Base-by-base conservation (phyloP, 2,888 invertebrate genomes). In the Pseudeuparius sepicola region DNA sequence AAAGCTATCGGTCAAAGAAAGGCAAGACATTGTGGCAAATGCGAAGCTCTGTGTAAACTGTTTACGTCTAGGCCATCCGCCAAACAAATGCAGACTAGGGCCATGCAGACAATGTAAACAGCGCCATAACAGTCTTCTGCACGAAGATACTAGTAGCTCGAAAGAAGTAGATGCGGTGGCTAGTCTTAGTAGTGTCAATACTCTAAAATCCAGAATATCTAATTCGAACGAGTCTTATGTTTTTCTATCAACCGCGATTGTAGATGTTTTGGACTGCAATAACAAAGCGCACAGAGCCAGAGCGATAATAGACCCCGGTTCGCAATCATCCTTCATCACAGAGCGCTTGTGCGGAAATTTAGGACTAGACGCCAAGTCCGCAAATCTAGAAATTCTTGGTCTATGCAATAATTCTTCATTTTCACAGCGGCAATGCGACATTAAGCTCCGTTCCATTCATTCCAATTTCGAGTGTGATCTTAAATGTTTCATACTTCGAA, bases 71-170 rank as follows among this genome's bases (percentile, higher is more conserved):
- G 33, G 28, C 31, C 38, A 44, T 31, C 2, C 6, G 6, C 3
- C 25, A 9, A 31, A 30, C 4, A 41, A 41, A 4, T 43, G 43
- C 24, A 37, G 14, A 25, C 37, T 34, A 24, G 27, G 23, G 1
- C 35, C 35, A 15, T 39, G 41, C 7, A 41, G 37, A 35, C 4
- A 31, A 16, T 43, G 41, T 24, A 14, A 24, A 11, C 7, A 24
- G 4, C 34, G 41, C 31, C 40, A 40, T 27, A 40, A 41, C 24
- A 41, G 34, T n/a, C 15, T 36, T 25, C 24, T 39, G 17, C 39
- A 39, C 28, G 36, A 40, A 4, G 25, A 25, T 25, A 25, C n/a
- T n/a, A n/a, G n/a, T n/a, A n/a, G n/a, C n/a, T n/a, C n/a, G n/a
- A n/a, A n/a, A n/a, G n/a, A n/a, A n/a, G n/a, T n/a, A n/a, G n/a